A percentile compares a stretch with the other conserved stretches of the same genome.
Evolutionary conservation across 2,888 invertebrate species (phyloP).

Genomic region (Chymomyza procnemis): DNA sequence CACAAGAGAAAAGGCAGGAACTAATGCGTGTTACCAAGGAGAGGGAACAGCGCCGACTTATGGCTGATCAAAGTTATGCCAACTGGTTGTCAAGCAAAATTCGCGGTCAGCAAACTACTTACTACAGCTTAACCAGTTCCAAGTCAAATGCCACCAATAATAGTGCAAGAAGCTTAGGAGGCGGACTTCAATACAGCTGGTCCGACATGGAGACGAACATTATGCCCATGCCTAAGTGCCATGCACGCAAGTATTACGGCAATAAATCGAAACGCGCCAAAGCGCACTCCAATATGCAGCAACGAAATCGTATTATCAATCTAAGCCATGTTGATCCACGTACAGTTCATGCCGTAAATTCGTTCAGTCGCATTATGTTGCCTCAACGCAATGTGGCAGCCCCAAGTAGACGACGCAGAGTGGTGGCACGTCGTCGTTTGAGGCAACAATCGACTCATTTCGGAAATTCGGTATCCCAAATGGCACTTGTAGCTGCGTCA

Average conservation of each 20-base stretch:
- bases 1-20: neutral
- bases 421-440: neutral
- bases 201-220: too few species aligned
- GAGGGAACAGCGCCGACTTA: neutral
- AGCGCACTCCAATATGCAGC: too few species aligned
- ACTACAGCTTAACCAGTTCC: too few species aligned
- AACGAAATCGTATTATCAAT: too few species aligned
- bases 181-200: too few species aligned
- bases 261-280: too few species aligned
- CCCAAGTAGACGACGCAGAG: neutral
- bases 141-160: too few species aligned
- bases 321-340: neutral
- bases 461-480: neutral
- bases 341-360: neutral
- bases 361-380: too few species aligned
- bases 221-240: too few species aligned
- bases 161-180: too few species aligned
- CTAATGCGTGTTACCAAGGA: neutral
- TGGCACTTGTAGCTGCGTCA: neutral
- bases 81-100: neutral
- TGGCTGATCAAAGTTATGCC: neutral
- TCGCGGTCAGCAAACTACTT: neutral
- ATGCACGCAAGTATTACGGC: too few species aligned
- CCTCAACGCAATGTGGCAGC: neutral
- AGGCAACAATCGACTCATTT: neutral